Base-by-base conservation (phyloP, 2,113 vertebrate genomes). In the Hippocampus barbouri region DNA sequence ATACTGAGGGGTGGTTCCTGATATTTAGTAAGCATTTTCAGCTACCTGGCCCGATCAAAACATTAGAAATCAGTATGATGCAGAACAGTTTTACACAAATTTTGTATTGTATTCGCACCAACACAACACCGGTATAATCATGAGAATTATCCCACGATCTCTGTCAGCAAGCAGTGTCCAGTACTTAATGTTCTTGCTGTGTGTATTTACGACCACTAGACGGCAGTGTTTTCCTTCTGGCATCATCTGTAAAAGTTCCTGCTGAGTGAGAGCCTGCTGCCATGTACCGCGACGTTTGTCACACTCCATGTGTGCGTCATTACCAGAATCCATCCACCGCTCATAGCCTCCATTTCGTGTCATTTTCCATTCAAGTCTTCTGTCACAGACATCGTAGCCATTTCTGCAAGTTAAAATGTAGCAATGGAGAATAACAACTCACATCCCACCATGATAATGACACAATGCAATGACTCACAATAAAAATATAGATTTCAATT, bases 151-250 rank as follows among this genome's bases (percentile, higher is more conserved):
- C 34, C 45, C 16, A 3, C 25, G n/a, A 43, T 18, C 43, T 30
- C 34, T 38, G 2, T 53, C 23, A 70, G 25, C 18, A 1, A 5
- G 47, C 16, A 45, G 43, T 23, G 7, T 38, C 1, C n/a, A n/a
- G n/a, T n/a, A 61, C 4, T 60, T 1, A 65, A 59, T 8, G 20
- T 56, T 56, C 54, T 23, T n/a, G 21, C 54, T 4, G n/a, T 83
- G 67, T 69, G 45, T 41, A 73, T 41, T 71, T 80, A 53, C 16
- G 0, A 25, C 87, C 89, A 88, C 25, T n/a, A 61, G 87, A 41
- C 70, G 83, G 74, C 80, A 79, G 75, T 83, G 69, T 81, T 81
- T 81, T 80, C 71, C 43, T 41, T 23, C 25, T 62, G 60, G n/a
- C 11, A 47, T 21, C 8, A 4, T 40, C 21, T 64, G n/a, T n/a